Percentiles rank a stretch among this genome's conserved stretches.
Evolutionary conservation across 2,113 vertebrate species (phyloP).

Genomic region (Suricata suricatta): DNA sequence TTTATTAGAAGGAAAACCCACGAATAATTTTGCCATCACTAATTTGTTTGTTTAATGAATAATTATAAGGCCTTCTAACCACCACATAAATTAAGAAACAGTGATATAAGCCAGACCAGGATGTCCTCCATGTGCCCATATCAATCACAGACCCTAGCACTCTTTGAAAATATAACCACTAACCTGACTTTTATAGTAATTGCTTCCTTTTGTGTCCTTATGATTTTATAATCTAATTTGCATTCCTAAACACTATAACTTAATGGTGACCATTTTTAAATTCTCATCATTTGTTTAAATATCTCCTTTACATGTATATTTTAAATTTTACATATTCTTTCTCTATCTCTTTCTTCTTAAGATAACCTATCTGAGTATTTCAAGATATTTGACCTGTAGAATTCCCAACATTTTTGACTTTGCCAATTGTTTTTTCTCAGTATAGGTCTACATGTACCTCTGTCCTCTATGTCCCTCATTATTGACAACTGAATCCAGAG

Average conservation of each 20-base stretch:
- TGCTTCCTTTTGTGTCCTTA: background rate
- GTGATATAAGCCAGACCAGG: background rate
- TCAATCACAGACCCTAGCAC: background rate
- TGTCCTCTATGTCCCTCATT: background rate
- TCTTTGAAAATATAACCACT: background rate
- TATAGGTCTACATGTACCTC: background rate
- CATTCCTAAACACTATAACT: background rate
- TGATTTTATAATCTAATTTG: background rate
- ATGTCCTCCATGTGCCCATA: background rate
- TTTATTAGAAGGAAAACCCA: background rate
- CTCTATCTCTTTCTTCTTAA: background rate
- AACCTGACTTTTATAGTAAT: background rate
- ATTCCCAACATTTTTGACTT: background rate
- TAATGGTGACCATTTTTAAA: background rate
- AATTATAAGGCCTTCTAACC: background rate
- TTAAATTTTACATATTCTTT: background rate
- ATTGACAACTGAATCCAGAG: background rate
- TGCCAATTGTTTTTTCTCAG: background rate
- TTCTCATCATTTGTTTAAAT: background rate
- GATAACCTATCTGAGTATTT: background rate
- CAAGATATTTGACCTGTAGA: background rate
- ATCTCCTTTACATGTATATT: background rate
- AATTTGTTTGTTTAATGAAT: background rate
- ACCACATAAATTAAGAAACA: background rate
- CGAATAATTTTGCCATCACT: background rate